Percentiles rank a stretch among this genome's conserved stretches.
These are phyloP conservation scores for Drosophila sechellia DNA, from an alignment of 1,140 invertebrate genomes.

Conservation along the genomic window DNA sequence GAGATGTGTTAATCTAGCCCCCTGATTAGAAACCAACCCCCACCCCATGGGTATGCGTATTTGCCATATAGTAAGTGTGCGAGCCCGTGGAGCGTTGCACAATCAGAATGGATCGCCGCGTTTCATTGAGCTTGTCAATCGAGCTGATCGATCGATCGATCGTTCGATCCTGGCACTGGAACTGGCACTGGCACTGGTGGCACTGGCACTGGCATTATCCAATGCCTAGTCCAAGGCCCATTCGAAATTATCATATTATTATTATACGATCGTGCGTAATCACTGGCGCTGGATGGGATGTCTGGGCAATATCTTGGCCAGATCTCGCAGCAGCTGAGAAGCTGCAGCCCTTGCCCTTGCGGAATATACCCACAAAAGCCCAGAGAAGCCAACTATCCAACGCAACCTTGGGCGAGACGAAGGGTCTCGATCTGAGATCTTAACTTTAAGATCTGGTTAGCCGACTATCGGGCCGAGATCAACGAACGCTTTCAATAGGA, in stretches of 20 bases:
- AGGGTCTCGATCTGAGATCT: background rate
- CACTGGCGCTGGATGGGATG: background rate
- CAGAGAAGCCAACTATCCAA: background rate
- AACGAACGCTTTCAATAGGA: conserved; percentile 78
- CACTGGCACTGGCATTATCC: conserved; percentile 56
- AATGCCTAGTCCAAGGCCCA: conserved; percentile 59
- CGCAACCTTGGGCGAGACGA: conserved; percentile 38
- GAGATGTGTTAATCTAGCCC: conserved; percentile 30
- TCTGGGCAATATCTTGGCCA: conserved; percentile 5
- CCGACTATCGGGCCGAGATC: conserved; percentile 38
- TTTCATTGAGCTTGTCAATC: conserved; percentile 50
- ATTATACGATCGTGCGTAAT: conserved; percentile 21
- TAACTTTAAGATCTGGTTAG: background rate
- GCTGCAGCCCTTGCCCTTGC: conserved; percentile 9
- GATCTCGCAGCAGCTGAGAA: background rate
- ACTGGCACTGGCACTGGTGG: conserved; percentile 9
- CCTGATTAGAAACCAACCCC: conserved; percentile 6
- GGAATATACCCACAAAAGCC: conserved; percentile 23
- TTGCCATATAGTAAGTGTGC: conserved; percentile 14
- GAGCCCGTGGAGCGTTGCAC: conserved; percentile 43
- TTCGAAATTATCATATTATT: conserved; percentile 48
- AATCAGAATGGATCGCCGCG: conserved; percentile 38
- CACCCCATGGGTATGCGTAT: background rate
- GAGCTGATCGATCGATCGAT: conserved; percentile 7
- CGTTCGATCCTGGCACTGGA: conserved; percentile 35